Base-by-base conservation (phyloP, 1,140 invertebrate species). In the Cecropterus lyciades region DNA sequence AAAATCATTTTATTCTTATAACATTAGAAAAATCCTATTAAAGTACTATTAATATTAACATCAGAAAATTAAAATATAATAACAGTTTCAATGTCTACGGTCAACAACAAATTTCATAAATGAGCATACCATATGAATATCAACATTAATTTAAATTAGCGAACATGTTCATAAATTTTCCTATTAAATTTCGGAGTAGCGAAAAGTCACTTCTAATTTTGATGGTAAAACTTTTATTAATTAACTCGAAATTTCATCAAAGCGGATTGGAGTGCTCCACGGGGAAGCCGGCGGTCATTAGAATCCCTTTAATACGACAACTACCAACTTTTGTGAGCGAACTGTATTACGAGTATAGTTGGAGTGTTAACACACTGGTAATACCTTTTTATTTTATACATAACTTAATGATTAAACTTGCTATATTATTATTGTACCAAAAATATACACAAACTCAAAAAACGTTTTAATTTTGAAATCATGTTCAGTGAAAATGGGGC, bases 171-270 rank as follows among this genome's bases (percentile, higher is more conserved):
- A 57, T 27, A 57, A 62, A 40, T 48, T 17, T 49, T 20, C 45
- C n/a, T 40, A 63, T 24, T 63, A 42, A 63, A 51, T 52, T 52
- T 24, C 17, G 1, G 37, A 11, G 27, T 37, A 42, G 60, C 48
- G 55, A 46, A 49, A 60, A 62, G 24, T 37, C 45, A 16, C 57
- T 37, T 62, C 33, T 51, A 49, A 60, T 60, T 49, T n/a, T 20
- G 48, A 62, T 51, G 59, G 46, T 42, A 14, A 62, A 62, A 62
- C 30, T 62, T 62, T 51, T 40, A 49, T 62, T 62, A 62, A 62
- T 62, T 51, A 62, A 62, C 48, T 51, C 46, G 17, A 62, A 62
- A 51, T 62, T 62, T 62, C 59, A 62, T 62, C 45, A 62, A 51
- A 62, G 59, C 59, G 30, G 46, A 49, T 16, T 51, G 46, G 43